These are phyloP conservation scores for Aphaenogaster ashmeadi DNA, from an alignment of 1,140 invertebrate genomes.

Conservation along the genomic window DNA sequence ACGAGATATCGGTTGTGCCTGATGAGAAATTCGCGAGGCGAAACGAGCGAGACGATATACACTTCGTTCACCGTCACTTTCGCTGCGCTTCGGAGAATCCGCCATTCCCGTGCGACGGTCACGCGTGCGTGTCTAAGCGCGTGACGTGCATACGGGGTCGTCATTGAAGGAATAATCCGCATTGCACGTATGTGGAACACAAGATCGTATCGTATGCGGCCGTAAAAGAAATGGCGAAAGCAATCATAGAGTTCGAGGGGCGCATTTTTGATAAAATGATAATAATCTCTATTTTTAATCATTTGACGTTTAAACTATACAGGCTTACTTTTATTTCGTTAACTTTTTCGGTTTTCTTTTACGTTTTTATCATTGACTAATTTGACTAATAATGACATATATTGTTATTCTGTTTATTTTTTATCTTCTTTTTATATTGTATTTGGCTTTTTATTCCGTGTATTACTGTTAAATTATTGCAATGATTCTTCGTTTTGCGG, in stretches of 20 bases:
- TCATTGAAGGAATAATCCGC: conserved; percentile 69
- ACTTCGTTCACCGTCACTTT: conserved; percentile 69
- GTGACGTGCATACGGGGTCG: conserved; percentile 82
- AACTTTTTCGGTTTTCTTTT: too few species aligned
- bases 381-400: too few species aligned
- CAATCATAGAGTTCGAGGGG: background rate
- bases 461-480: too few species aligned
- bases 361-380: too few species aligned
- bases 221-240: background rate
- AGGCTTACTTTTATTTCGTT: too few species aligned
- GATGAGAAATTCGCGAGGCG: conserved; percentile 64
- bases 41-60: conserved; percentile 55
- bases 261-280: background rate
- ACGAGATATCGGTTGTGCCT: background rate
- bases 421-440: too few species aligned
- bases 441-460: too few species aligned
- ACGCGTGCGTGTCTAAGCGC: conserved; percentile 69
- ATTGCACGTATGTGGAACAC: conserved; percentile 68
- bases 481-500: too few species aligned
- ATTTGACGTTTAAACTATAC: too few species aligned
- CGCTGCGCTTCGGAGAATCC: conserved; percentile 70
- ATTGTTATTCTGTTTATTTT: too few species aligned
- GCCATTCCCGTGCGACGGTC: conserved; percentile 66
- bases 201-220: background rate
- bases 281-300: background rate